Conservation (phyloP, 2,888 invertebrate species). For the Pinctada fucata region DNA sequence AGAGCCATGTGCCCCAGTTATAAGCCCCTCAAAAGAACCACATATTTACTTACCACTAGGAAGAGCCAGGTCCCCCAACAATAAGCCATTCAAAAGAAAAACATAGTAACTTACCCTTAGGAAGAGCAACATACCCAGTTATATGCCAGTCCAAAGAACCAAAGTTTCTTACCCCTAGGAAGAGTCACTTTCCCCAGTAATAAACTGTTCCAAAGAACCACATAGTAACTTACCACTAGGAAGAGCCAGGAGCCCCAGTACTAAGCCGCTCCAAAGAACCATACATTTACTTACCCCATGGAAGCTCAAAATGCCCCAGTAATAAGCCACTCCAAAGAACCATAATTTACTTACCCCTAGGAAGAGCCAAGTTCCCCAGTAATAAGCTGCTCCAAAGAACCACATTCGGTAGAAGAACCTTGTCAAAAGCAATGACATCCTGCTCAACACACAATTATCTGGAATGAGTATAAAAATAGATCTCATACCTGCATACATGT, state of each 20-base stretch:
- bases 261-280: too few relatives aligned
- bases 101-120: slow-evolving; percentile 64
- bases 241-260: too few relatives aligned
- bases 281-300: slow-evolving; percentile 65
- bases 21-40: too few relatives aligned
- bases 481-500: not conserved
- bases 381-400: slow-evolving; percentile 78
- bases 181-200: not conserved
- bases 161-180: too few relatives aligned
- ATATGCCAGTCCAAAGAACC: too few relatives aligned
- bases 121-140: slow-evolving; percentile 49
- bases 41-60: slow-evolving; percentile 64
- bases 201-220: slow-evolving; percentile 74
- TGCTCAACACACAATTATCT: slow-evolving; percentile 76
- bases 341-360: slow-evolving; percentile 64
- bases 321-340: too few relatives aligned
- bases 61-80: slow-evolving; percentile 75
- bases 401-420: slow-evolving; percentile 78
- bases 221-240: slow-evolving; percentile 48
- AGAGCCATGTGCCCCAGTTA: too few relatives aligned
- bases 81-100: too few relatives aligned
- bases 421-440: slow-evolving; percentile 73
- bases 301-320: slow-evolving; percentile 75
- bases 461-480: slow-evolving; percentile 32
- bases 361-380: slow-evolving; percentile 77